Percentiles rank a stretch among this genome's conserved stretches.
phyloP scores from a whole-genome alignment of 2,113 vertebrate genomes.

The Speoplatyrhinus poulsoni region DNA sequence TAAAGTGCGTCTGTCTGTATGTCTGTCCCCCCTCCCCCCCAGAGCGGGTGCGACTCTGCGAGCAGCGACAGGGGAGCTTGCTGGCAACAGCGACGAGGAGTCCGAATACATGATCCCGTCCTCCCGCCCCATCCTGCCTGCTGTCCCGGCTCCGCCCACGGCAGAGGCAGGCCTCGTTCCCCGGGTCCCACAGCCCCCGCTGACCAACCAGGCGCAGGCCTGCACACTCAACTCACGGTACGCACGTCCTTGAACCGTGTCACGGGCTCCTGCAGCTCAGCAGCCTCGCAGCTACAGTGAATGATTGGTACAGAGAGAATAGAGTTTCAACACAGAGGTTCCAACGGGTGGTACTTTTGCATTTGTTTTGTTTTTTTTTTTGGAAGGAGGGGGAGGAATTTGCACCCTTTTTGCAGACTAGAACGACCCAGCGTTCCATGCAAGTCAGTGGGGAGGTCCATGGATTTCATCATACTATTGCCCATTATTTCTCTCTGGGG shows the following conservation, averaged over 20 bases:
- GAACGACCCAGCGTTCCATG: too few relatives aligned
- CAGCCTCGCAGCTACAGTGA: neutral
- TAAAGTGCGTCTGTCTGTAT: neutral
- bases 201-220: conserved; percentile 62
- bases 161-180: conserved; percentile 49
- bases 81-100: conserved; percentile 84
- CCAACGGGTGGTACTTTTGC: too few relatives aligned
- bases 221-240: conserved; percentile 70
- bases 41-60: conserved; percentile 83
- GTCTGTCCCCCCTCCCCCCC: conserved; percentile 30
- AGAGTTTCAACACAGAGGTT: too few relatives aligned
- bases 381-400: too few relatives aligned
- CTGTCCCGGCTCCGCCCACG: conserved; percentile 30
- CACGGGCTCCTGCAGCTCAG: neutral
- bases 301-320: neutral
- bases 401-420: too few relatives aligned
- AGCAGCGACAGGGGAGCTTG: conserved; percentile 76
- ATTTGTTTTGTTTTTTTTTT: too few relatives aligned
- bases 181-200: conserved; percentile 59
- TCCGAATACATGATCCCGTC: conserved; percentile 95
- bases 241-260: neutral
- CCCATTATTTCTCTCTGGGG: too few relatives aligned
- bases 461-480: too few relatives aligned
- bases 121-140: conserved; percentile 83
- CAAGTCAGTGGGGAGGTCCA: too few relatives aligned